Percentiles rank a stretch among this genome's conserved stretches.
phyloP scores from a whole-genome alignment of 2,888 invertebrate genomes.

The Tetranychus piercei region DNA sequence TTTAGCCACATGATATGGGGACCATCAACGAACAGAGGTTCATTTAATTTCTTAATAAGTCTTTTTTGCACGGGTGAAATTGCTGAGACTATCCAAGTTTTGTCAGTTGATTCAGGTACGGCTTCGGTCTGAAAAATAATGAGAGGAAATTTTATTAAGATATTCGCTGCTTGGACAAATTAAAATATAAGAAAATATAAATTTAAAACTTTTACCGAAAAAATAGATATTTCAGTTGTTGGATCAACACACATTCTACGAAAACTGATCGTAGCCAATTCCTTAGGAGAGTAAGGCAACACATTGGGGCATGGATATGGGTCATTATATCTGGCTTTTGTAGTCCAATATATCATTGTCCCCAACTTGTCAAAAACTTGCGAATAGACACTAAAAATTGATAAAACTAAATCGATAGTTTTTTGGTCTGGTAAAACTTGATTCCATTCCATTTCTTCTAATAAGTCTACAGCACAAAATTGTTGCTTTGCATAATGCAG shows the following conservation, averaged over 20 bases:
- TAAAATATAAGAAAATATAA: background rate
- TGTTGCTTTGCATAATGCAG: constrained; percentile 92
- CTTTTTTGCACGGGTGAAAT: constrained; percentile 54
- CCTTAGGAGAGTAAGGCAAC: constrained; percentile 54
- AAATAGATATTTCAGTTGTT: constrained; percentile 46
- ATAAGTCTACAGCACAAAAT: constrained; percentile 66
- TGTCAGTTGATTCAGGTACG: constrained; percentile 53
- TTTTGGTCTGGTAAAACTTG: constrained; percentile 81
- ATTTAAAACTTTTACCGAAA: constrained; percentile 38
- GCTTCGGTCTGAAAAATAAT: constrained; percentile 11
- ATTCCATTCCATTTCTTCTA: constrained; percentile 86
- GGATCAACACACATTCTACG: constrained; percentile 65
- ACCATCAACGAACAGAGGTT: constrained; percentile 36
- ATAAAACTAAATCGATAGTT: constrained; percentile 58
- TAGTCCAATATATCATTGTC: constrained; percentile 47
- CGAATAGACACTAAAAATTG: constrained; percentile 51
- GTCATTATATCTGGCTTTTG: constrained; percentile 73
- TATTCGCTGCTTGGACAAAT: background rate
- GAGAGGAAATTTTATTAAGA: constrained; percentile 9
- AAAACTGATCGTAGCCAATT: constrained; percentile 63
- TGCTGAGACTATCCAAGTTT: constrained; percentile 79
- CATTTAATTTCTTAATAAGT: background rate
- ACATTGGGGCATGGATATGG: constrained; percentile 65
- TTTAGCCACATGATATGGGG: constrained; percentile 60
- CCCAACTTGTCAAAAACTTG: constrained; percentile 33